Evolutionary conservation across 2,113 vertebrate genomes (phyloP).

Genomic region (Columbina picui): DNA sequence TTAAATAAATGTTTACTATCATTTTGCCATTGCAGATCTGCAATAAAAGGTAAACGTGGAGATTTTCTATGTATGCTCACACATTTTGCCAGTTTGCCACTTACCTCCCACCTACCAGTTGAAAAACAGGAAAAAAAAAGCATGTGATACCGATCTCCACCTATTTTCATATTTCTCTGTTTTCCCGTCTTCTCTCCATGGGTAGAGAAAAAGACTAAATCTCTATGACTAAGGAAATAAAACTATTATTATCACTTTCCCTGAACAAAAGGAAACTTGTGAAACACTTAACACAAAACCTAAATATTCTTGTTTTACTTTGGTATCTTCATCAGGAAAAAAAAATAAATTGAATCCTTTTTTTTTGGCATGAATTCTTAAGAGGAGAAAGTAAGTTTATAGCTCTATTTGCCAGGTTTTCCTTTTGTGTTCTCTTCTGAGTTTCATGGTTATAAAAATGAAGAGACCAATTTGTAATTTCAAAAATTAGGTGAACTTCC

Average conservation of each 20-base stretch:
- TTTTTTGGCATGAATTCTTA: not conserved
- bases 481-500: not conserved
- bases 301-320: not conserved
- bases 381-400: not conserved
- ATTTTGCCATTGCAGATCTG: not conserved
- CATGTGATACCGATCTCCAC: slow-evolving; percentile 26
- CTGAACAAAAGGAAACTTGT: not conserved
- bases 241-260: not conserved
- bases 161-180: slow-evolving; percentile 41
- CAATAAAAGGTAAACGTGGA: slow-evolving; percentile 56
- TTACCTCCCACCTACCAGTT: slow-evolving; percentile 68
- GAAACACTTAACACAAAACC: not conserved
- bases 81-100: slow-evolving; percentile 60
- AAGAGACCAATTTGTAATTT: not conserved
- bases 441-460: not conserved
- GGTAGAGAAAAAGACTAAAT: not conserved
- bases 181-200: not conserved
- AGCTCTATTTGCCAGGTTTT: not conserved
- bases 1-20: slow-evolving; percentile 54
- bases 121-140: slow-evolving; percentile 27
- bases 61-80: slow-evolving; percentile 48
- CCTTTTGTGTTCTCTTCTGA: not conserved
- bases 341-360: rapidly evolving
- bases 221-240: not conserved
- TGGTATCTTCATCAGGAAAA: not conserved